These are phyloP conservation scores for Lacerta viridis DNA, from an alignment of 2,797 vertebrate genomes.

Conservation along the genomic window DNA sequence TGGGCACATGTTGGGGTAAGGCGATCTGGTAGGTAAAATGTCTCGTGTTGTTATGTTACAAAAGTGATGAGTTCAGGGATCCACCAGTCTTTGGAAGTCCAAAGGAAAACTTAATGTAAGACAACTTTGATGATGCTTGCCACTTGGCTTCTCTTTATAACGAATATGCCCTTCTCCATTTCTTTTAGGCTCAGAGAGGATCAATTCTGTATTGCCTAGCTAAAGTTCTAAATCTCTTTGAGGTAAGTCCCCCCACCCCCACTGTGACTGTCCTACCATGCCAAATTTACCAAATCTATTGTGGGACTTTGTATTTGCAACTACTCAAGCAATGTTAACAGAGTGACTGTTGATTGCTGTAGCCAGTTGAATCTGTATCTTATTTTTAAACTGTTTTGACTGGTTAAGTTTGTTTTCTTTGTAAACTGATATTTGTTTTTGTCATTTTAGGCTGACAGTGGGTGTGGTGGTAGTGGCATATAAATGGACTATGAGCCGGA, in stretches of 20 bases:
- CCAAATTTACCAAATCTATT: too few species aligned
- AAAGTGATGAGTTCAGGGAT: conserved; percentile 8
- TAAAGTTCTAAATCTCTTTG: conserved; percentile 92
- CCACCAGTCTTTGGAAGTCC: not conserved
- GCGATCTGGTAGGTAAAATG: too few species aligned
- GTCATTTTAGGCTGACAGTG: not conserved
- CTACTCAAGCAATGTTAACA: not conserved
- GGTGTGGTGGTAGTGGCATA: not conserved
- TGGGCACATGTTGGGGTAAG: too few species aligned
- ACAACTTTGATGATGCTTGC: not conserved
- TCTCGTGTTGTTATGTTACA: not conserved
- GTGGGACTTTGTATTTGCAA: not conserved
- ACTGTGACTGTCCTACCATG: not conserved
- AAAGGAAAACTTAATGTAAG: not conserved
- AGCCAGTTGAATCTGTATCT: not conserved
- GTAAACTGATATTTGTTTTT: not conserved
- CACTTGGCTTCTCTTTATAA: not conserved
- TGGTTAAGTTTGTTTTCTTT: not conserved
- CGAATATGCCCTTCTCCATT: conserved; percentile 23
- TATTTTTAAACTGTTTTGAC: not conserved
- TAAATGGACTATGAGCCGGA: not conserved
- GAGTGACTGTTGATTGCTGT: not conserved
- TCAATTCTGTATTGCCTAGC: conserved; percentile 93
- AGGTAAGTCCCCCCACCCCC: conserved; percentile 83
- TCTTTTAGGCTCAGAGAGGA: conserved; percentile 87